Evolutionary conservation across 1,140 invertebrate species (phyloP).

Genomic region (Sycophila sp.): DNA sequence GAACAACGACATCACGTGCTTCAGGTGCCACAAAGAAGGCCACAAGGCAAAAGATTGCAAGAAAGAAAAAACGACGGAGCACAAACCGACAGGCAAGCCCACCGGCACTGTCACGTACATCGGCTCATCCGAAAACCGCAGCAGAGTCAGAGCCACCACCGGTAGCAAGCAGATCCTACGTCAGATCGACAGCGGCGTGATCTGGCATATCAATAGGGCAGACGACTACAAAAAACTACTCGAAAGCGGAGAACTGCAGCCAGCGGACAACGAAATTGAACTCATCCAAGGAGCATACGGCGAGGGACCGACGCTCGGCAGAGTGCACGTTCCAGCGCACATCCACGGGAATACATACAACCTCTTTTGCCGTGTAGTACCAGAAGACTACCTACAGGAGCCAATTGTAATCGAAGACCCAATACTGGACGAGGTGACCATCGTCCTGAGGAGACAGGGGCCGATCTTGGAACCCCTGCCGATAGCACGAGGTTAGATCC

Average conservation of each 20-base stretch:
- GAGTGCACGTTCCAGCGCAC: not conserved
- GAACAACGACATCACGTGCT: not conserved
- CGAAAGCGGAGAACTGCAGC: not conserved
- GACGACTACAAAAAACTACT: not conserved
- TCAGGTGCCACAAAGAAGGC: not conserved
- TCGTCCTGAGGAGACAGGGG: not conserved
- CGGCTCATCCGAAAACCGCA: not conserved
- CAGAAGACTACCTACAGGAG: not conserved
- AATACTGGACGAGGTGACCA: slow-evolving; percentile 30
- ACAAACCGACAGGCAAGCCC: not conserved
- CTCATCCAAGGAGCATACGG: not conserved
- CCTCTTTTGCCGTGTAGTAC: not conserved
- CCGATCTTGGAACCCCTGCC: not conserved
- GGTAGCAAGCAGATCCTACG: not conserved
- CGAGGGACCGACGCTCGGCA: not conserved
- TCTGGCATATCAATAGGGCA: not conserved
- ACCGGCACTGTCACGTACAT: not conserved
- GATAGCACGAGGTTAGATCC: too few species aligned
- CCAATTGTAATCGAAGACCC: slow-evolving; percentile 38
- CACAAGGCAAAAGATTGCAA: not conserved
- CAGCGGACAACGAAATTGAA: not conserved
- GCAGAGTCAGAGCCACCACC: not conserved
- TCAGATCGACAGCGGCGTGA: too few species aligned
- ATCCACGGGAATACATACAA: not conserved
- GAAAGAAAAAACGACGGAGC: not conserved